Percentiles rank a stretch among this genome's conserved stretches.
phyloP scores from a whole-genome alignment of 2,888 invertebrate genomes.

The Arctia plantaginis region DNA sequence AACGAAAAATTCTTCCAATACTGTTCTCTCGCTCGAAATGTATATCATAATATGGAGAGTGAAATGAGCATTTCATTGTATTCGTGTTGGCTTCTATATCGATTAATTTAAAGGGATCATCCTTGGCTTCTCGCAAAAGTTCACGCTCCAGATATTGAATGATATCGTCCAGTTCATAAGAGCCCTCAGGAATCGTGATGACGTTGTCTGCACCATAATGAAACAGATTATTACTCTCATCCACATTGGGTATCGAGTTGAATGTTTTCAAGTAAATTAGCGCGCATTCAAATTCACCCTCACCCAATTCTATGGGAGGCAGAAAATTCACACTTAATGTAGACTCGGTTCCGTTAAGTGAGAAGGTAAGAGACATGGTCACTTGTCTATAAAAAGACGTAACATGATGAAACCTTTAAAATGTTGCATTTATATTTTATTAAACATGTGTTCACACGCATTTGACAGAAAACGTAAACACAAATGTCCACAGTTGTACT shows the following conservation, averaged over 20 bases:
- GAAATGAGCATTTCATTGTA: too few relatives aligned
- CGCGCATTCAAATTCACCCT: constrained; percentile 20
- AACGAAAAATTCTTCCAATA: too few relatives aligned
- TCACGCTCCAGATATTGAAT: not conserved
- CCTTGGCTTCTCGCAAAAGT: not conserved
- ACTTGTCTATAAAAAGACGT: not conserved
- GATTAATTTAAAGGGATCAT: constrained; percentile 3
- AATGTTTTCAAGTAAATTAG: constrained; percentile 27
- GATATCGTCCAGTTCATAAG: not conserved
- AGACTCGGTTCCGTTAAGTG: not conserved
- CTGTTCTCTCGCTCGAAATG: too few relatives aligned
- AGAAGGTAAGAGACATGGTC: constrained; percentile 6
- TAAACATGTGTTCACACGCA: too few relatives aligned
- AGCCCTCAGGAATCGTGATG: constrained; percentile 16
- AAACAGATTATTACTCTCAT: constrained; percentile 29
- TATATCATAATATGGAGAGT: too few relatives aligned
- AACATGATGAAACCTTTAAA: not conserved
- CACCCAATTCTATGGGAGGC: constrained; percentile 5
- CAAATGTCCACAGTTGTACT: not conserved
- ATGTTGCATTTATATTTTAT: too few relatives aligned
- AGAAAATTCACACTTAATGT: constrained; percentile 13
- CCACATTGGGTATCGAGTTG: constrained; percentile 30
- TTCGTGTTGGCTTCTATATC: too few relatives aligned
- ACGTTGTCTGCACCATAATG: constrained; percentile 16
- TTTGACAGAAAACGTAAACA: too few relatives aligned